Percentiles rank a stretch among this genome's conserved stretches.
phyloP scores from a whole-genome alignment of 2,888 invertebrate genomes.

The Erpobdella octoculata region DNA sequence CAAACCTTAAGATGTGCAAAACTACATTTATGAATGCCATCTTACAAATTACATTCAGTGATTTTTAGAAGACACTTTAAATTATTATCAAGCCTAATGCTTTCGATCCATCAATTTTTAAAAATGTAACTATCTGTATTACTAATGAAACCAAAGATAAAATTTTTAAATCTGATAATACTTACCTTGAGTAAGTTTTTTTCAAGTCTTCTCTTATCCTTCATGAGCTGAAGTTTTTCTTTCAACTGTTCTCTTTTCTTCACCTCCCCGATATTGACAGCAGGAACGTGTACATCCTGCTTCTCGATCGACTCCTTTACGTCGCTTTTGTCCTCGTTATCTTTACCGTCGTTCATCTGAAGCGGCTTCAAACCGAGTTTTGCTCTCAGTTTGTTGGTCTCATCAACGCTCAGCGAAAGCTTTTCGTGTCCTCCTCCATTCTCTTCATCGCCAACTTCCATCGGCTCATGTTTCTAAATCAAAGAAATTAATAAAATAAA shows the following conservation, averaged over 20 bases:
- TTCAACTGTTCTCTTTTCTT: constrained; percentile 71
- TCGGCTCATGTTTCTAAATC: not conserved
- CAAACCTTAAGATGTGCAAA: not conserved
- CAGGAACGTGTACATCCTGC: constrained; percentile 54
- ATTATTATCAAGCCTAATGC: too few relatives aligned
- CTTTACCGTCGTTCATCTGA: constrained; percentile 15
- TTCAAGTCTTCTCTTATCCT: constrained; percentile 71
- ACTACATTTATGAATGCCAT: too few relatives aligned
- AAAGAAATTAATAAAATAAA: not conserved
- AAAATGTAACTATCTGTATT: too few relatives aligned
- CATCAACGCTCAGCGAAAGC: constrained; percentile 34
- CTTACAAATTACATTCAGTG: not conserved
- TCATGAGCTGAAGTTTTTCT: constrained; percentile 68
- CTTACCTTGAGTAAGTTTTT: constrained; percentile 58
- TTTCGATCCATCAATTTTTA: too few relatives aligned
- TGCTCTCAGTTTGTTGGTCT: constrained; percentile 64
- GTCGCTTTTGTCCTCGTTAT: not conserved
- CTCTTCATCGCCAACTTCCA: not conserved
- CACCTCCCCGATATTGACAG: constrained; percentile 58
- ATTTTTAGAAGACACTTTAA: too few relatives aligned
- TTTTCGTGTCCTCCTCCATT: constrained; percentile 24
- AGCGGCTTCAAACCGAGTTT: constrained; percentile 64
- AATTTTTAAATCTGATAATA: constrained; percentile 37
- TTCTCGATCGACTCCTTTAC: constrained; percentile 35
- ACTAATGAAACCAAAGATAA: too few relatives aligned